Conservation (phyloP, 2,797 vertebrate species). For the Gymnopithys bicolor region DNA sequence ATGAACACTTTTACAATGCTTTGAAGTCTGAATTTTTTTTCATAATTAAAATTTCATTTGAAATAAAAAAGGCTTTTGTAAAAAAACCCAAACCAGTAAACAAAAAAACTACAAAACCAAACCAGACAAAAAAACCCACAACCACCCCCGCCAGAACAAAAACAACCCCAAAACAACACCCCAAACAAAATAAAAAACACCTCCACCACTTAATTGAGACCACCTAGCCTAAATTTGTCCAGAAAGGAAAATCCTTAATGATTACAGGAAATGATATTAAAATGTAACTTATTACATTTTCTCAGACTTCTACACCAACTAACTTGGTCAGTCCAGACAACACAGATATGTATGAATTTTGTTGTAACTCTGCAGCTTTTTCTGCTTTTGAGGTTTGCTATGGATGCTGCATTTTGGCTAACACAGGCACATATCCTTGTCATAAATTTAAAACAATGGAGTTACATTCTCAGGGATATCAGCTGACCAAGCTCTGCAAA, state of each 20-base stretch:
- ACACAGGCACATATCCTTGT: background rate
- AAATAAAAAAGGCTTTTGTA: background rate
- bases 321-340: background rate
- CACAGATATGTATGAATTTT: background rate
- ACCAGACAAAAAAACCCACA: background rate
- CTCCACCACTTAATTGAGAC: background rate
- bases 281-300: background rate
- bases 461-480: background rate
- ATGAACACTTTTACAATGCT: background rate
- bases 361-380: background rate
- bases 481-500: background rate
- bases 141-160: too few relatives aligned
- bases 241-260: background rate
- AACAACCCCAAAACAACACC: too few relatives aligned
- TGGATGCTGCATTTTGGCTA: background rate
- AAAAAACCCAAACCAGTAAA: background rate
- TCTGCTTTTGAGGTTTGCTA: background rate
- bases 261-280: background rate
- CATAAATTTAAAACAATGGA: background rate
- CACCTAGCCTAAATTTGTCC: fast-evolving
- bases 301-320: background rate
- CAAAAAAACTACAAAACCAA: background rate
- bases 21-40: background rate
- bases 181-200: background rate
- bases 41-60: background rate